phyloP scores from a whole-genome alignment of 1,140 invertebrate species.

The Dendrolimus kikuchii region DNA sequence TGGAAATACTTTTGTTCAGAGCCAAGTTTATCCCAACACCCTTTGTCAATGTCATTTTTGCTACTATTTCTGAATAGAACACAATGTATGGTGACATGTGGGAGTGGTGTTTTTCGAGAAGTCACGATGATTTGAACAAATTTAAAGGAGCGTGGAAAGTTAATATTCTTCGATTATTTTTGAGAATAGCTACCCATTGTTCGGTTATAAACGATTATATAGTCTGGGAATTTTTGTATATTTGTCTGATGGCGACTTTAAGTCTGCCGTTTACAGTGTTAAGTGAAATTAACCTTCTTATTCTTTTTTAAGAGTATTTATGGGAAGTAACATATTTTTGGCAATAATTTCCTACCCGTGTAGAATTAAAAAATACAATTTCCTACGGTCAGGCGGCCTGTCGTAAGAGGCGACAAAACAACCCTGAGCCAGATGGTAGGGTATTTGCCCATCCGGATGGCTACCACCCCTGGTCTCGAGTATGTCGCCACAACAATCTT shows the following conservation, averaged over 20 bases:
- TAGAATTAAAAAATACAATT: too few relatives aligned
- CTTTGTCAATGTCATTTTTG: constrained; percentile 61
- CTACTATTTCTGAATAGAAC: constrained; percentile 51
- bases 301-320: constrained; percentile 13
- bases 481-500: too few relatives aligned
- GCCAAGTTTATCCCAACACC: constrained; percentile 50
- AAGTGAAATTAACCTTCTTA: constrained; percentile 26
- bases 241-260: constrained; percentile 43
- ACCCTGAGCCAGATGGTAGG: too few relatives aligned
- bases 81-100: constrained; percentile 60
- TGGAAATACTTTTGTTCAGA: constrained; percentile 37
- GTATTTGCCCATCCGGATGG: too few relatives aligned
- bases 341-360: too few relatives aligned
- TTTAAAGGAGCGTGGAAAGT: constrained; percentile 17
- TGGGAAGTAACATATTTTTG: background rate
- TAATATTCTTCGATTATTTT: constrained; percentile 30
- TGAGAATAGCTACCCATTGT: background rate
- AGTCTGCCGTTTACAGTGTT: constrained; percentile 33
- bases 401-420: too few relatives aligned
- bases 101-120: constrained; percentile 28
- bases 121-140: constrained; percentile 58
- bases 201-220: too few relatives aligned
- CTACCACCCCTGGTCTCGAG: too few relatives aligned
- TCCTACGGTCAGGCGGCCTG: too few relatives aligned
- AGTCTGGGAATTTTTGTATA: constrained; percentile 24